These are phyloP conservation scores for Plebejus argus DNA, from an alignment of 2,888 invertebrate species.

Conservation along the genomic window DNA sequence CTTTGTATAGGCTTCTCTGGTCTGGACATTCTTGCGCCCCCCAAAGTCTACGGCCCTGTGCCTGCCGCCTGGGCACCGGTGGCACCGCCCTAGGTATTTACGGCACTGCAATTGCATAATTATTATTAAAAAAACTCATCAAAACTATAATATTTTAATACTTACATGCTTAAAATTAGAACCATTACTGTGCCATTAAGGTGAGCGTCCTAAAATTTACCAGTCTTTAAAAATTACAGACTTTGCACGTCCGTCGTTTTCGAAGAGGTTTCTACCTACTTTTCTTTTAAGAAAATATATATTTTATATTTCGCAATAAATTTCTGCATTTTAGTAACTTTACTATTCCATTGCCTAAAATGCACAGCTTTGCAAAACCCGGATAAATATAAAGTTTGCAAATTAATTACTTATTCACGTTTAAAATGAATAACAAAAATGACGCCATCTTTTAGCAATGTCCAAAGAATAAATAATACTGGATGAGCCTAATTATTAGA, in stretches of 20 bases:
- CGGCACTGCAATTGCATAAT: too few relatives aligned
- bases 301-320: too few relatives aligned
- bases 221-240: neutral
- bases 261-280: neutral
- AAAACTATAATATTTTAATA: too few relatives aligned
- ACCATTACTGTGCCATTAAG: too few relatives aligned
- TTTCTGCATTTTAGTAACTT: neutral
- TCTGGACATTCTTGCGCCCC: too few relatives aligned
- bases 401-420: neutral
- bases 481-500: neutral
- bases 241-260: neutral
- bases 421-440: constrained; percentile 13
- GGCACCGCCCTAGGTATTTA: too few relatives aligned
- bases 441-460: constrained; percentile 19
- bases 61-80: too few relatives aligned
- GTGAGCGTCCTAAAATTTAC: too few relatives aligned
- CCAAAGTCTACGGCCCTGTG: too few relatives aligned
- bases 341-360: neutral
- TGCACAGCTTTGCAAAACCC: neutral
- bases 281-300: neutral
- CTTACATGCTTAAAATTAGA: too few relatives aligned
- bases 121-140: too few relatives aligned
- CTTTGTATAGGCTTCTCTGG: too few relatives aligned
- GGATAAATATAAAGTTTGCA: neutral
- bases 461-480: neutral